Percentiles rank a stretch among this genome's conserved stretches.
These are phyloP conservation scores for Aphodius granarius DNA, from an alignment of 2,888 invertebrate genomes.

Conservation along the genomic window DNA sequence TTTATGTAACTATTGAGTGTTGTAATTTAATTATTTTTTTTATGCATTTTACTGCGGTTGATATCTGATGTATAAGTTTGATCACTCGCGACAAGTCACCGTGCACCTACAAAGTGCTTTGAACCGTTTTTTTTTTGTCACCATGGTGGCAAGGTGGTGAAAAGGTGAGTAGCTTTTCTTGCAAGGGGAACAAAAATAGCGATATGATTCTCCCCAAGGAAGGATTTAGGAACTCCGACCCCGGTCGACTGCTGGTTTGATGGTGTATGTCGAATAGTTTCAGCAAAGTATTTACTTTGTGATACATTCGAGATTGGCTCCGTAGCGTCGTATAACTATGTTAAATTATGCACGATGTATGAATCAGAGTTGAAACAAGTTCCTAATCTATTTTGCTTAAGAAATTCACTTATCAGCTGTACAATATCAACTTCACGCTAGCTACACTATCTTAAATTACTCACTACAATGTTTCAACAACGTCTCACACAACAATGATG, in stretches of 20 bases:
- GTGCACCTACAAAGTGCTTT: neutral
- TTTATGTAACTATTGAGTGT: too few relatives aligned
- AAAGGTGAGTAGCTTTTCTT: neutral
- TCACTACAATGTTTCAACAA: neutral
- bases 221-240: neutral
- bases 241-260: neutral
- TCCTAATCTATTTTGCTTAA: slow-evolving; percentile 38
- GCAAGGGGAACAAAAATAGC: neutral
- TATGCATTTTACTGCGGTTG: too few relatives aligned
- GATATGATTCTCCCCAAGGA: neutral
- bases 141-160: neutral
- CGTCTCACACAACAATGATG: neutral
- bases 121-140: neutral
- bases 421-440: neutral
- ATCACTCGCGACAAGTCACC: too few relatives aligned
- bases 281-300: neutral
- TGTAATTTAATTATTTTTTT: too few relatives aligned
- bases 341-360: slow-evolving; percentile 39
- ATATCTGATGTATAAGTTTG: too few relatives aligned
- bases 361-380: slow-evolving; percentile 39
- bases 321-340: neutral
- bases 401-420: neutral
- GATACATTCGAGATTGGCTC: neutral
- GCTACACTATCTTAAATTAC: neutral
- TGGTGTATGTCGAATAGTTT: neutral